Percentiles rank a stretch among this genome's conserved stretches.
Evolutionary conservation across 2,797 vertebrate genomes (phyloP).

Genomic region (Lycodopsis pacificus): DNA sequence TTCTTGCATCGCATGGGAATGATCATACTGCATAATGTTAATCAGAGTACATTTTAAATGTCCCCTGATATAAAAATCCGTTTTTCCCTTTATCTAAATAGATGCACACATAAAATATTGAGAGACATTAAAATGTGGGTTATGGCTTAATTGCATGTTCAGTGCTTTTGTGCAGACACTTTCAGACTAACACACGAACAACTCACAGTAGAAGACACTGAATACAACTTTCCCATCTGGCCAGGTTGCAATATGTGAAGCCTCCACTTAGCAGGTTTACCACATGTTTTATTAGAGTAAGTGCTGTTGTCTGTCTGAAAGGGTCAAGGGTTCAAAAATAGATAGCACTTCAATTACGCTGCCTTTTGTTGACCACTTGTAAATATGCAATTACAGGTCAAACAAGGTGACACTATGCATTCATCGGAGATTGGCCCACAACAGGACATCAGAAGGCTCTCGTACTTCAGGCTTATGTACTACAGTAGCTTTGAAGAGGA

Average conservation of each 20-base stretch:
- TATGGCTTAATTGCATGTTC: slow-evolving; percentile 1
- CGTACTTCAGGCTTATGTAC: neutral
- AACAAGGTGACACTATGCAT: slow-evolving; percentile 6
- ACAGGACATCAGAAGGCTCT: slow-evolving; percentile 1
- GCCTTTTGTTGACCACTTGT: slow-evolving; percentile 22
- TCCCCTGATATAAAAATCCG: slow-evolving; percentile 18
- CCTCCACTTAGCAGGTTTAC: slow-evolving; percentile 34
- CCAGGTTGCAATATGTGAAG: slow-evolving; percentile 21
- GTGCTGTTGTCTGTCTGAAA: slow-evolving; percentile 22
- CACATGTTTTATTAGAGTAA: slow-evolving; percentile 22
- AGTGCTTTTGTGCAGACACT: slow-evolving; percentile 7
- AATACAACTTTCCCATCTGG: slow-evolving; percentile 14
- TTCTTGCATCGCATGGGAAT: slow-evolving; percentile 52
- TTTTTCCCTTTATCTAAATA: slow-evolving; percentile 43
- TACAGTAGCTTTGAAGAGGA: neutral
- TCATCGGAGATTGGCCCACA: slow-evolving; percentile 5
- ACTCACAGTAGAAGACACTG: slow-evolving; percentile 1
- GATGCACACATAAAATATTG: slow-evolving; percentile 31
- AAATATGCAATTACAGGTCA: slow-evolving; percentile 21
- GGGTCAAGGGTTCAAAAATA: slow-evolving; percentile 35
- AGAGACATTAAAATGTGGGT: slow-evolving; percentile 27
- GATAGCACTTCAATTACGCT: slow-evolving; percentile 22
- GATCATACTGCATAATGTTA: slow-evolving; percentile 38
- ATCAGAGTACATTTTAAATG: slow-evolving; percentile 46
- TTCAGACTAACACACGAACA: neutral